Percentiles rank a stretch among this genome's conserved stretches.
phyloP scores from a whole-genome alignment of 92 coral and sea anemone genomes.

The Epizoanthus stellaris region DNA sequence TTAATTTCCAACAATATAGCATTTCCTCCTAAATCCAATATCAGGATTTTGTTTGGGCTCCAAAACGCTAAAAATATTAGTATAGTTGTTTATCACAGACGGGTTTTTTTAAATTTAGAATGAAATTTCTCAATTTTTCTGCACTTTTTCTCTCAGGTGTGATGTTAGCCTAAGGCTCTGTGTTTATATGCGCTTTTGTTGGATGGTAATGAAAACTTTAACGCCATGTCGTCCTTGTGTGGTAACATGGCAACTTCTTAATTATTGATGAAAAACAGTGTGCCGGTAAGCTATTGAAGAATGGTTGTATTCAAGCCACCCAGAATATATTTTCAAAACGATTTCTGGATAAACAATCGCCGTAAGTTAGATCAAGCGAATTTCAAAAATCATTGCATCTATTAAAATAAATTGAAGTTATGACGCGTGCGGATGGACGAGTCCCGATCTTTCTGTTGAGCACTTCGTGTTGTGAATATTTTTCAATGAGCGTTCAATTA shows the following conservation, averaged over 20 bases:
- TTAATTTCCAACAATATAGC: background rate
- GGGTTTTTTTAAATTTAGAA: too few species aligned
- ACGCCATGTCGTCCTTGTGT: background rate
- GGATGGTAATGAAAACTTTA: background rate
- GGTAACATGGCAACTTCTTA: conserved; percentile 18
- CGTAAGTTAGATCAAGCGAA: background rate
- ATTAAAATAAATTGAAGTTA: background rate
- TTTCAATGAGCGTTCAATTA: background rate
- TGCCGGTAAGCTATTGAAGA: too few species aligned
- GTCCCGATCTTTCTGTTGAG: background rate
- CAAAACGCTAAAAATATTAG: background rate
- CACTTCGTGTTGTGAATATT: background rate
- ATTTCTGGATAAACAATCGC: background rate
- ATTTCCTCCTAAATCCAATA: background rate
- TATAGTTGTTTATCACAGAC: background rate
- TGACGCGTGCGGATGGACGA: too few species aligned
- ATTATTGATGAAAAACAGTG: conserved; percentile 9
- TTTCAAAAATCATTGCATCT: background rate
- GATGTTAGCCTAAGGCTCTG: background rate
- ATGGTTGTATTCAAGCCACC: too few species aligned
- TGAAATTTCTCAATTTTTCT: too few species aligned
- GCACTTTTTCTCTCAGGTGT: too few species aligned
- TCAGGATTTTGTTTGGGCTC: background rate
- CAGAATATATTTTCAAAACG: background rate
- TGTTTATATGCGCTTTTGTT: background rate